Percentiles rank a stretch among this genome's conserved stretches.
phyloP scores from a whole-genome alignment of 1,140 invertebrate genomes.

The Drosophila yakuba region DNA sequence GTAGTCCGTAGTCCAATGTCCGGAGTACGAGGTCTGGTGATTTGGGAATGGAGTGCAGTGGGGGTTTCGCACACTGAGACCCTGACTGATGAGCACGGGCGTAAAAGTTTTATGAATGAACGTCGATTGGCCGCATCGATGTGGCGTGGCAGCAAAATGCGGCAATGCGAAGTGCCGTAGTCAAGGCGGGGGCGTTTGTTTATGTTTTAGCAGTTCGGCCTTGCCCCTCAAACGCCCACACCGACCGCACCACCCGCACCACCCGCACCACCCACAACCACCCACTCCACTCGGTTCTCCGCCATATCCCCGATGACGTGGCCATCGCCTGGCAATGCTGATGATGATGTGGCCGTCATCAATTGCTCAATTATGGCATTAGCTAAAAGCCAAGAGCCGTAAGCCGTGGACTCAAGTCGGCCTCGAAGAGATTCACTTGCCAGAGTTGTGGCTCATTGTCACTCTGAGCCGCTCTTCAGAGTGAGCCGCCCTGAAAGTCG shows the following conservation, averaged over 20 bases:
- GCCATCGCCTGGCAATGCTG: constrained; percentile 6
- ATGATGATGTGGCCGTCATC: constrained; percentile 20
- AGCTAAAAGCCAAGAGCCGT: constrained; percentile 22
- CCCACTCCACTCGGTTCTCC: not conserved
- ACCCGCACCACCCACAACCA: not conserved
- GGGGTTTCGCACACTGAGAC: not conserved
- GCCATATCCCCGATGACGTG: constrained; percentile 16
- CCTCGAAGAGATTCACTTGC: constrained; percentile 25
- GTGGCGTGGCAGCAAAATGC: constrained; percentile 9
- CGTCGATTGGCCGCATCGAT: constrained; percentile 56
- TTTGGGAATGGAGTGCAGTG: not conserved
- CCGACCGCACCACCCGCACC: not conserved
- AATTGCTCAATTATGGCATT: constrained; percentile 58
- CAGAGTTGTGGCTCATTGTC: not conserved
- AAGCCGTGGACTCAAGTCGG: constrained; percentile 11
- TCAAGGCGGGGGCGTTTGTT: constrained; percentile 69
- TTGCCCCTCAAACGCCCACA: not conserved
- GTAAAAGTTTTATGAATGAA: constrained; percentile 76
- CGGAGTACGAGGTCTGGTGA: not conserved
- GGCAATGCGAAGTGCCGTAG: constrained; percentile 10
- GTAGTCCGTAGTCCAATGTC: not conserved
- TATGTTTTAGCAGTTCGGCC: constrained; percentile 52
- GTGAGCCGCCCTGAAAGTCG: not conserved
- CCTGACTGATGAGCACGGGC: constrained; percentile 23
- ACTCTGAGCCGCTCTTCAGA: not conserved